Base-by-base conservation (phyloP, 1,140 invertebrate genomes). In the Mizuhopecten yessoensis region DNA sequence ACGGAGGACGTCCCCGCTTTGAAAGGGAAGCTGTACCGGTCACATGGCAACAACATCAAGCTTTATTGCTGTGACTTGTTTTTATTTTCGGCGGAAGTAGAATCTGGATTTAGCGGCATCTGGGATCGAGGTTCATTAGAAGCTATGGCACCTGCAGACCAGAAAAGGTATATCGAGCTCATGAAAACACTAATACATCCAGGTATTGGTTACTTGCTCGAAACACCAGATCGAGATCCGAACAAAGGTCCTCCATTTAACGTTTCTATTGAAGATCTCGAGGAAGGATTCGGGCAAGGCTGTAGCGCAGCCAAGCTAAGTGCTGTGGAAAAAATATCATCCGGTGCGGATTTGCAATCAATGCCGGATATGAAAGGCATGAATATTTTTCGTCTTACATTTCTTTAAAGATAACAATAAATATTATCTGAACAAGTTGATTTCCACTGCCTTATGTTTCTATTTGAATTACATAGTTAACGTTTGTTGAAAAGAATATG, bases 11-110 rank as follows among this genome's bases (percentile, higher is more conserved):
- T 20, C 33, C 34, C 29, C 15, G 0, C 36, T 33, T 33, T 90
- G 15, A 90, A 90, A 42, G 89, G 86, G 5, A 45, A 39, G 20
- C 33, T 90, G 23, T 90, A 86, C 36, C 49, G 15, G 29, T 75
- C 75, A 20, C 86, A 33, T 42, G 86, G 11, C 29, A n/a, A 57
- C 9, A 90, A 33, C 0, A 90, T 90, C 34, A 33, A 57, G n/a
- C 36, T 87, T 20, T 90, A 90, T 34, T 90, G 89, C 75, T 86
- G 89, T 23, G 89, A 90, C 29, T 33, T 90, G 33, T 90, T 90
- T 87, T 34, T 90, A 17, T 90, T 90, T 29, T 86, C n/a, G 13
- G 13, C 89, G 0, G 86, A 36, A 29, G 1, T 90, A 86, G 89
- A 90, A 90, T 42, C n/a, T 17, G 36, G 86, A 17, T 90, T 90